Evolutionary conservation across 2,113 vertebrate species (phyloP).

Genomic region (Eublepharis macularius): DNA sequence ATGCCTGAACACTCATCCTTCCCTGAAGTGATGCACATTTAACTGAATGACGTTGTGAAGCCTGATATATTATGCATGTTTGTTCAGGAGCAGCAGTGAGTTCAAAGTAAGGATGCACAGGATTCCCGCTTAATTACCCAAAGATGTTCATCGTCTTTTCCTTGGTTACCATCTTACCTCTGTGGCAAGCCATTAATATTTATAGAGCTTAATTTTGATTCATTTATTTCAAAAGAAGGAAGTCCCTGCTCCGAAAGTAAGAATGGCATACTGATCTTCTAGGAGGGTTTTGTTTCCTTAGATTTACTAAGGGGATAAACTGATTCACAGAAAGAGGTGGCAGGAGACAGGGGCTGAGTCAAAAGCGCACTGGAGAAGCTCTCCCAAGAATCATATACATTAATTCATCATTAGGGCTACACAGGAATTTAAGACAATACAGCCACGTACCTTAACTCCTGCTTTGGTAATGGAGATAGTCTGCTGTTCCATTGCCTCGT

Average conservation of each 20-base stretch:
- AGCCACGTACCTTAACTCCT: constrained; percentile 88
- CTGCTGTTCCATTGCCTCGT: constrained; percentile 99
- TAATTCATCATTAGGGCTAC: background rate
- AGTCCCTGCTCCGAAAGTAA: background rate
- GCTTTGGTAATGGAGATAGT: constrained; percentile 99
- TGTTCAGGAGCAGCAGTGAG: background rate
- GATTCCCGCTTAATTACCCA: background rate
- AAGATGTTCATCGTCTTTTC: background rate
- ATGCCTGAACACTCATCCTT: background rate
- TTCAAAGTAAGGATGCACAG: background rate
- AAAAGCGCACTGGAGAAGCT: background rate
- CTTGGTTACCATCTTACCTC: background rate
- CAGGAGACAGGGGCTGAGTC: background rate
- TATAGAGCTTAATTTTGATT: background rate
- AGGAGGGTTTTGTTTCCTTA: background rate
- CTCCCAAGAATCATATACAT: background rate
- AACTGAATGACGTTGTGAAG: background rate
- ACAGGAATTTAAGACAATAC: background rate
- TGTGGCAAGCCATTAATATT: background rate
- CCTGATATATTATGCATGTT: background rate
- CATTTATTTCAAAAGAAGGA: background rate
- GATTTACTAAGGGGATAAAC: background rate
- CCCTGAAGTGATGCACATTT: background rate
- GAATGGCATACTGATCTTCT: background rate
- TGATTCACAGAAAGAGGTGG: background rate